A percentile compares a stretch with the other conserved stretches of the same genome.
These are phyloP conservation scores for Steinernema hermaphroditum DNA, from an alignment of 2,888 invertebrate species.

Conservation along the genomic window DNA sequence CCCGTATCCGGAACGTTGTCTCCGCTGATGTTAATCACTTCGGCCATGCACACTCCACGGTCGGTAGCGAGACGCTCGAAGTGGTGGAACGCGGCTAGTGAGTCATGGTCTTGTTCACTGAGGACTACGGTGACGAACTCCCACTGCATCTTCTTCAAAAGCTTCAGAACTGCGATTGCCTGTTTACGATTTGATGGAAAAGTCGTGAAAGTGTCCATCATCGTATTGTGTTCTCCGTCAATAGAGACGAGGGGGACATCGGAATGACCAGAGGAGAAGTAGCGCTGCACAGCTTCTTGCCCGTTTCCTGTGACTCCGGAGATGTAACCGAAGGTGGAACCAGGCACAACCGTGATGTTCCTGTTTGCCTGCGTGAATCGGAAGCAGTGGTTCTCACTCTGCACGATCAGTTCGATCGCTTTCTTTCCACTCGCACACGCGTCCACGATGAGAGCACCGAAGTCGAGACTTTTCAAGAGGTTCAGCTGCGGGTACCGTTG, in stretches of 20 bases:
- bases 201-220: constrained; percentile 45
- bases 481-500: constrained; percentile 57
- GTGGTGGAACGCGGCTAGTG: constrained; percentile 53
- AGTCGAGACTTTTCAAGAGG: constrained; percentile 54
- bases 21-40: constrained; percentile 41
- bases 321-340: constrained; percentile 54
- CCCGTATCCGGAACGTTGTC: constrained; percentile 28
- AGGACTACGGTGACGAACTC: constrained; percentile 59
- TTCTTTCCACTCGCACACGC: constrained; percentile 51
- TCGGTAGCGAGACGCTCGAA: constrained; percentile 55
- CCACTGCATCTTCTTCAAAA: constrained; percentile 57
- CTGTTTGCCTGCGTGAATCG: constrained; percentile 59
- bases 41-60: constrained; percentile 60
- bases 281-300: constrained; percentile 40
- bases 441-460: constrained; percentile 61
- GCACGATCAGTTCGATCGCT: constrained; percentile 48
- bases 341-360: constrained; percentile 61
- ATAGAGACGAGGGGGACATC: constrained; percentile 54
- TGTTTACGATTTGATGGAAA: constrained; percentile 53
- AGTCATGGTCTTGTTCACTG: constrained; percentile 53
- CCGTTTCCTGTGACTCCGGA: constrained; percentile 16
- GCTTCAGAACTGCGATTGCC: constrained; percentile 55
- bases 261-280: constrained; percentile 55
- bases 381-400: constrained; percentile 60
- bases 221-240: constrained; percentile 43